Evolutionary conservation across 2,113 vertebrate species (phyloP), one percentile per base, ranked within the genome.

Genomic region (Ctenomys sociabilis): DNA sequence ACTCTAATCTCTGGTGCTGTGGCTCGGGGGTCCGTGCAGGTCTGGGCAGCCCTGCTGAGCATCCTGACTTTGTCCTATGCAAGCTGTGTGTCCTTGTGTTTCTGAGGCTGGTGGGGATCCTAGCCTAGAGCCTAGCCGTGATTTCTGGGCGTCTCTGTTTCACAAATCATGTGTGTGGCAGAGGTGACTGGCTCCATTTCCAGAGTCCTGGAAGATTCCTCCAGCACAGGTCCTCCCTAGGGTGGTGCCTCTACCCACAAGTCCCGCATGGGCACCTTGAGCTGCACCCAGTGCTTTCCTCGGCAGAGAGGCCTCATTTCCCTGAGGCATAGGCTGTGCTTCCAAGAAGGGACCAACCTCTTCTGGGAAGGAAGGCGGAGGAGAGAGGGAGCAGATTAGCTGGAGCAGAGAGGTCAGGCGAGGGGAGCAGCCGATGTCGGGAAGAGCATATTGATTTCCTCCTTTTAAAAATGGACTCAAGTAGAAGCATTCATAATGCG

Each of bases 401-500:
- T 40, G 37, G 83, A 72, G 93, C 91, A 5, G 26, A 85, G 93
- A 93, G 96, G 97, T 97, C 96, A 91, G 86, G 95, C 8, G 91
- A 96, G 93, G 95, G 61, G 83, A 93, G 63, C 35, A 37, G 80
- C 66, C 0, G 4, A 2, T 97, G 93, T 96, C 14, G 80, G 96
- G 96, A 97, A 97, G 93, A 90, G 57, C 9, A 5, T 95, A 96
- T 97, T 86, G 97, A 97, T 97, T 93, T 96, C 93, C 66, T 97
- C 66, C 89, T 90, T 88, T 96, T 94, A 85, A 88, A 96, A 95
- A 88, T 40, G 83, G 91, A 88, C 93, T 93, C 78, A 10, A 94
- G 96, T 92, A 82, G 70, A 90, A 68, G 96, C 96, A 94, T 96
- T 94, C 95, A 83, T 96, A 91, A 97, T 43, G 86, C 26, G 72